Evolutionary conservation across 2,888 invertebrate genomes (phyloP), one percentile per base, ranked within the genome.

Genomic region (Colletes collaris): DNA sequence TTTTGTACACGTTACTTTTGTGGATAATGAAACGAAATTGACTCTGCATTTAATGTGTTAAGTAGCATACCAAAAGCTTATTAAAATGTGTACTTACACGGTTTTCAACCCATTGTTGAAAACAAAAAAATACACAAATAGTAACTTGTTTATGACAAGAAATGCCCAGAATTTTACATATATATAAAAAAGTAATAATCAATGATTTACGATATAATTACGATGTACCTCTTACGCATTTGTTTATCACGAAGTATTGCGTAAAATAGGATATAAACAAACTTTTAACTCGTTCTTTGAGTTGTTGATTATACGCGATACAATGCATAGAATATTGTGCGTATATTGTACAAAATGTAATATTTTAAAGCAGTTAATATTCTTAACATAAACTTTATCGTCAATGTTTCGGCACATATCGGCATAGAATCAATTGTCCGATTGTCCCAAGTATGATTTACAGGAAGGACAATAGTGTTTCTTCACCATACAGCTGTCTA

Each of bases 401-500:
- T 40, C 27, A 27, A 27, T 27, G 27, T 40, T 40, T 0, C 4
- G 40, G 40, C 4, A 50, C 53, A 5, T 6, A 11, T 68, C 10
- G 0, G 0, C 1, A n/a, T 58, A 2, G 6, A 58, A 59, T 87
- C 84, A 92, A 77, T 88, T 89, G 1, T 86, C 86, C 64, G 89
- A 87, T 63, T 86, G 79, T 55, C 94, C 94, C 53, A 94, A 87
- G 79, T 88, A 94, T 0, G 92, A 86, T 35, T 91, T 89, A 85
- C 94, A 94, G 58, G 91, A 87, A 46, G 93, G 93, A 82, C 94
- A 94, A 81, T 93, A 94, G 81, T 94, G 94, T 74, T 93, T 93
- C 67, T 91, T 91, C 37, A 89, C 89, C 82, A 93, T 86, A 67
- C 94, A 94, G 35, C 90, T 91, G 79, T 94, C 94, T 73, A 92